Conservation (phyloP, 2,888 invertebrate genomes). For the Parnassius mnemosyne region DNA sequence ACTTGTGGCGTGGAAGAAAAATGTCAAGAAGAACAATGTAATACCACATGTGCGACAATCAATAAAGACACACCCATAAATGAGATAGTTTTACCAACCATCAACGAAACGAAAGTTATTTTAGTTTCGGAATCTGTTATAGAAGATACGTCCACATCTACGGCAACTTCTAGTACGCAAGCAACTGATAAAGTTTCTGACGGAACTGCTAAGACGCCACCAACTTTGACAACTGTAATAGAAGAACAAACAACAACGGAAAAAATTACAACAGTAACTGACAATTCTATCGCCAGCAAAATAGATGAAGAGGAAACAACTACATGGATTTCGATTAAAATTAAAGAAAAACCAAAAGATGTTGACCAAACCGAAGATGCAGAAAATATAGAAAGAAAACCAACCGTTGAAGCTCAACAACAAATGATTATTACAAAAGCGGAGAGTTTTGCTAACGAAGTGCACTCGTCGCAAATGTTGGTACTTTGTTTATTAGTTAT, state of each 20-base stretch:
- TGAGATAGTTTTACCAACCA: constrained; percentile 11
- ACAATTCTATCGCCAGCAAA: constrained; percentile 12
- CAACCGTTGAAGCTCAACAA: constrained; percentile 32
- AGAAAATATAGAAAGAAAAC: constrained; percentile 34
- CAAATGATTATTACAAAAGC: constrained; percentile 21
- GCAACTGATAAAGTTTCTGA: constrained; percentile 22
- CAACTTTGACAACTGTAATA: constrained; percentile 23
- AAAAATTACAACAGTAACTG: constrained; percentile 4
- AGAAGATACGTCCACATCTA: constrained; percentile 3
- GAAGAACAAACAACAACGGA: constrained; percentile 22
- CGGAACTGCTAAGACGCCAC: constrained; percentile 8
- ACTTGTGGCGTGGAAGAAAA: constrained; percentile 55
- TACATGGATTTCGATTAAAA: constrained; percentile 45
- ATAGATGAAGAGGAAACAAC: constrained; percentile 23
- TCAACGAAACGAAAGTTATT: constrained; percentile 7
- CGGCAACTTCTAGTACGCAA: constrained; percentile 7
- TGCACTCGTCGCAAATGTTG: constrained; percentile 7
- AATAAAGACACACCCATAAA: constrained; percentile 49
- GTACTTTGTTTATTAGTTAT: constrained; percentile 33
- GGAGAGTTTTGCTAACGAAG: neutral
- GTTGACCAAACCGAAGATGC: constrained; percentile 31
- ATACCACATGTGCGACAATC: constrained; percentile 47
- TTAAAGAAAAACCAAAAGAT: constrained; percentile 30
- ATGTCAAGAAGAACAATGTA: constrained; percentile 51
- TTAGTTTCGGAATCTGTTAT: constrained; percentile 11